Evolutionary conservation across 1,140 invertebrate species (phyloP).

Genomic region (Himalopsyche phryganea): DNA sequence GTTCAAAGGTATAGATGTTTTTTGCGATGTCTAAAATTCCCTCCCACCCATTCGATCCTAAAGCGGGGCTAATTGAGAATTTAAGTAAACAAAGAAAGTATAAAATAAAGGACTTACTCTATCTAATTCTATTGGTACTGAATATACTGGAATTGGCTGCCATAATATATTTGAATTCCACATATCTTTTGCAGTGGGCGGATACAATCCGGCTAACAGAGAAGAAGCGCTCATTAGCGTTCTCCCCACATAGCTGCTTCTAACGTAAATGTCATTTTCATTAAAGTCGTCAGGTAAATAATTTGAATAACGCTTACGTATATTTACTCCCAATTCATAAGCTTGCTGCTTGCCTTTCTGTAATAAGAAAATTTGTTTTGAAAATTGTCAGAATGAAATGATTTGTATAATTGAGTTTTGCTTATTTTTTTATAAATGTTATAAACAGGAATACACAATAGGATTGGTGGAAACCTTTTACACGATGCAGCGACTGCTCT

Average conservation of each 20-base stretch:
- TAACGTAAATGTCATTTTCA: conserved; percentile 62
- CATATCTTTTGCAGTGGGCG: conserved; percentile 63
- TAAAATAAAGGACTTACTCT: conserved; percentile 55
- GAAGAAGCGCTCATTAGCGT: conserved; percentile 83
- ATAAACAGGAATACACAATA: no score
- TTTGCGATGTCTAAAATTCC: no score
- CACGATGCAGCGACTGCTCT: no score
- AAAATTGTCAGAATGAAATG: no score
- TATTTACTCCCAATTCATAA: conserved; percentile 71
- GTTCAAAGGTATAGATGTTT: no score
- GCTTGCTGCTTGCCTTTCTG: conserved; percentile 76
- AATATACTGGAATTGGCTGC: conserved; percentile 86
- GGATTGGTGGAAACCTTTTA: no score
- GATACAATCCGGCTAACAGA: conserved; percentile 79
- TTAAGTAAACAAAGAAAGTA: no score
- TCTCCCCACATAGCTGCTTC: conserved; percentile 77
- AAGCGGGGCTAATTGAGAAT: no score
- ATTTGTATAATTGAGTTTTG: neutral
- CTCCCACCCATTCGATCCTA: no score
- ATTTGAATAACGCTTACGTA: conserved; percentile 64
- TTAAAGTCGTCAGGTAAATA: conserved; percentile 63
- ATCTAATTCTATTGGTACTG: conserved; percentile 63
- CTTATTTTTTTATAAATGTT: no score
- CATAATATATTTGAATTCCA: conserved; percentile 73
- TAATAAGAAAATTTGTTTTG: conserved; percentile 34